Percentiles rank a stretch among this genome's conserved stretches.
These are phyloP conservation scores for Hylia prasina DNA, from an alignment of 2,113 vertebrate species.

Conservation along the genomic window DNA sequence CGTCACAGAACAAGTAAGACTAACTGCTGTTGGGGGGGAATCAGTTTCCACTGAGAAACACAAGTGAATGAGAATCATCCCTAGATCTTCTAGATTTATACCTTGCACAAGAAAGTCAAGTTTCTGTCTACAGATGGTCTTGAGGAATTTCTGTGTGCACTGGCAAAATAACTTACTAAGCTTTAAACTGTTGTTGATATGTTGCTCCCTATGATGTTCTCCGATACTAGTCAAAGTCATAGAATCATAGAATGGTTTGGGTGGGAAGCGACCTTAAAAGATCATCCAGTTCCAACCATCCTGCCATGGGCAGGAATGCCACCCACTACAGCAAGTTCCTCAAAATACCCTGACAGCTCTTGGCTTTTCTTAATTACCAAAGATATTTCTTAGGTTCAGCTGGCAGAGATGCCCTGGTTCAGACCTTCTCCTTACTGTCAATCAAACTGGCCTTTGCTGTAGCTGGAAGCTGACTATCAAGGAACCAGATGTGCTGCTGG, in stretches of 20 bases:
- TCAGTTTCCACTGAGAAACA: neutral
- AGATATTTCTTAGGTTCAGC: neutral
- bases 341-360: neutral
- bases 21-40: neutral
- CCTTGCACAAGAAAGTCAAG: neutral
- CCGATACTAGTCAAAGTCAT: neutral
- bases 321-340: neutral
- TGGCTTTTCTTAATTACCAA: neutral
- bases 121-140: neutral
- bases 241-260: neutral
- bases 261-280: neutral
- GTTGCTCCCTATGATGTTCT: accelerated
- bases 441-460: neutral
- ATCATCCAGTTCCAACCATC: neutral
- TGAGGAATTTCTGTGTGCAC: neutral
- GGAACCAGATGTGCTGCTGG: neutral
- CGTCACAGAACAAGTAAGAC: slow-evolving; percentile 29
- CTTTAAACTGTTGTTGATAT: neutral
- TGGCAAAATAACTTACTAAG: neutral
- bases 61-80: neutral
- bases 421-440: neutral
- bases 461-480: neutral
- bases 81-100: neutral
- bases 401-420: neutral
- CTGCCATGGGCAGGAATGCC: no score